A percentile compares a stretch with the other conserved stretches of the same genome.
Conservation (phyloP, 2,113 vertebrate genomes). For the Penelope pileata region DNA sequence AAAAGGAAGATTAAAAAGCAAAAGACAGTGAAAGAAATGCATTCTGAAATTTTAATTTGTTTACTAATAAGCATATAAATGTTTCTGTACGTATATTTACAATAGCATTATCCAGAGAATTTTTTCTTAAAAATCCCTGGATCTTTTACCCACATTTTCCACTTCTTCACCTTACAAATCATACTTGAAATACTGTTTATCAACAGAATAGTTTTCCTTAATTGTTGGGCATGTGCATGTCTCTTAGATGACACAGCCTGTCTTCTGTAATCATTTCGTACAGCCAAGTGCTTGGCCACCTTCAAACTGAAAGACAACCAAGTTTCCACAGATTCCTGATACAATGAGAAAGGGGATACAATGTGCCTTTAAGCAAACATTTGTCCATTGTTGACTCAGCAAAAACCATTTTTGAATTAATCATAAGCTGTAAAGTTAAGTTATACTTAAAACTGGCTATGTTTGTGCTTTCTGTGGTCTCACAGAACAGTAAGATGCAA, state of each 20-base stretch:
- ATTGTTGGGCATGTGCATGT: neutral
- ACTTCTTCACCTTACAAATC: neutral
- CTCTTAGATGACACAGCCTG: neutral
- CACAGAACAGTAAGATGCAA: accelerated
- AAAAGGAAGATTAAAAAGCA: neutral
- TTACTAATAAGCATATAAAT: neutral
- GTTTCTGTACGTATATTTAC: neutral
- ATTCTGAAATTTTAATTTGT: neutral
- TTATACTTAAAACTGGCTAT: neutral
- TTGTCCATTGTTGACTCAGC: neutral
- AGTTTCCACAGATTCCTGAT: neutral
- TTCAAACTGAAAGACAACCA: neutral
- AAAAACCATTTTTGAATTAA: neutral
- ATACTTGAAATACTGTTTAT: neutral
- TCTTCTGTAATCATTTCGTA: neutral
- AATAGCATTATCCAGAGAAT: neutral
- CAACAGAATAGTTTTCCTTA: neutral
- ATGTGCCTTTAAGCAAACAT: neutral
- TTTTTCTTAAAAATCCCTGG: neutral
- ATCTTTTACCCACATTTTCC: neutral
- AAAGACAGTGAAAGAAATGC: neutral
- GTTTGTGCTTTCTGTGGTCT: neutral
- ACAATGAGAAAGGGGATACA: neutral
- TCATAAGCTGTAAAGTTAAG: neutral
- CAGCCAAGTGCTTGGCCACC: neutral